These are phyloP conservation scores for Zeuzera pyrina DNA, from an alignment of 2,888 invertebrate species.

Conservation along the genomic window DNA sequence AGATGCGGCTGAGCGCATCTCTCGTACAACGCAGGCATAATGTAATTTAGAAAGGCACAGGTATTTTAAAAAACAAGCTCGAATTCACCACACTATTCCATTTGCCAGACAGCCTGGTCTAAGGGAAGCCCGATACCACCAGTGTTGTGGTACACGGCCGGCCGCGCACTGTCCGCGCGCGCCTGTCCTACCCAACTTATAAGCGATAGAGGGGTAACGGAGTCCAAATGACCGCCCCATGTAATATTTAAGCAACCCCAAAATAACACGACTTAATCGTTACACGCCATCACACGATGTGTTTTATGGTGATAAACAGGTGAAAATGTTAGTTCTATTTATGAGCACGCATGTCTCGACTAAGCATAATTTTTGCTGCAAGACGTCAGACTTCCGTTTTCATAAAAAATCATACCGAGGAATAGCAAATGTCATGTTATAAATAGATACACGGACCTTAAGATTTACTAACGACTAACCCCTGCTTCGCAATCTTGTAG, in stretches of 20 bases:
- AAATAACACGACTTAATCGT: slow-evolving; percentile 22
- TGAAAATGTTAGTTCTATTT: too few species aligned
- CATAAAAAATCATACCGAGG: too few species aligned
- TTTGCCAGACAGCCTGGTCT: slow-evolving; percentile 34
- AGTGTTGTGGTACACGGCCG: slow-evolving; percentile 58
- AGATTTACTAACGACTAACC: too few species aligned
- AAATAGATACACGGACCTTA: too few species aligned
- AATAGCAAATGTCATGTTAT: too few species aligned
- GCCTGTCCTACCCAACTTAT: slow-evolving; percentile 49
- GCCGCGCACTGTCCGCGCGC: slow-evolving; percentile 60
- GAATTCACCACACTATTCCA: slow-evolving; percentile 51
- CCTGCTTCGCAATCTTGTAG: too few species aligned
- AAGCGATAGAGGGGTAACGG: slow-evolving; percentile 39
- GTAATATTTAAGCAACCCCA: slow-evolving; percentile 52
- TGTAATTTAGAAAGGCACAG: slow-evolving; percentile 15
- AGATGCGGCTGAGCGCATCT: slow-evolving; percentile 47
- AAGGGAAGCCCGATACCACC: slow-evolving; percentile 35
- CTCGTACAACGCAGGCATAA: slow-evolving; percentile 56
- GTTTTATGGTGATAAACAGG: slow-evolving; percentile 34
- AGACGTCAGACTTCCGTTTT: too few species aligned
- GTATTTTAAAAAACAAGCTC: slow-evolving; percentile 28
- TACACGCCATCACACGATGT: slow-evolving; percentile 36
- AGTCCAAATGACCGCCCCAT: slow-evolving; percentile 48
- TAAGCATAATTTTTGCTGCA: too few species aligned
- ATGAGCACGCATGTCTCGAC: too few species aligned